A percentile compares a stretch with the other conserved stretches of the same genome.
Conservation (phyloP, 2,888 invertebrate genomes). For the Apodemia hepburni region DNA sequence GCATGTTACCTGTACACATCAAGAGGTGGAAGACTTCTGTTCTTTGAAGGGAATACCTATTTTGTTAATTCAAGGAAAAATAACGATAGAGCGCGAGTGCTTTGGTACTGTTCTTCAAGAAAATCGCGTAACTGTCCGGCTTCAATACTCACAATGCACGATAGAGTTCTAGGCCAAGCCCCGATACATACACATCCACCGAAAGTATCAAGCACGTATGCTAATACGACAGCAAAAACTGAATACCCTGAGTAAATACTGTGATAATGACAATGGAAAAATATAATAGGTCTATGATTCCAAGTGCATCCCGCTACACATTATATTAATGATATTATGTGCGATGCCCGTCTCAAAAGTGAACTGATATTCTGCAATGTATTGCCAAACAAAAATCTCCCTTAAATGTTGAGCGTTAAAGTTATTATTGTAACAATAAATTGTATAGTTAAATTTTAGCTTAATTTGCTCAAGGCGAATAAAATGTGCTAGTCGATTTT, state of each 20-base stretch:
- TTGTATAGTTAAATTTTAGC: neutral
- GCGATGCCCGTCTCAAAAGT: neutral
- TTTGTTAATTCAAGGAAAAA: conserved; percentile 53
- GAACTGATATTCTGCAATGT: neutral
- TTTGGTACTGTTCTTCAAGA: conserved; percentile 61
- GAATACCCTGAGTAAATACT: conserved; percentile 22
- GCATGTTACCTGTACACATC: conserved; percentile 48
- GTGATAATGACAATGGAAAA: conserved; percentile 4
- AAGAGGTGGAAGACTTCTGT: conserved; percentile 50
- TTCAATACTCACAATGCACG: conserved; percentile 49
- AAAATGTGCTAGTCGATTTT: conserved; percentile 13
- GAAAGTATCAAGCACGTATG: conserved; percentile 41
- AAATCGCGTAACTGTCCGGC: conserved; percentile 54
- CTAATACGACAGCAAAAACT: conserved; percentile 27
- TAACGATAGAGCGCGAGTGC: conserved; percentile 43
- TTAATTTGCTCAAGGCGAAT: conserved; percentile 9
- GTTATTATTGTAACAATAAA: neutral
- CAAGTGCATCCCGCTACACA: conserved; percentile 2
- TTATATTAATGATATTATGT: neutral
- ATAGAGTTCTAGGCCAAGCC: conserved; percentile 46
- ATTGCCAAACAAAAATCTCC: conserved; percentile 7
- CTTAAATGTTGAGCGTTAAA: neutral
- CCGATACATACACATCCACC: conserved; percentile 55
- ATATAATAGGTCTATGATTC: neutral
- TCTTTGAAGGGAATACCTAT: conserved; percentile 55